Evolutionary conservation across 2,113 vertebrate genomes (phyloP).

Genomic region (Xyliphius kryptos): DNA sequence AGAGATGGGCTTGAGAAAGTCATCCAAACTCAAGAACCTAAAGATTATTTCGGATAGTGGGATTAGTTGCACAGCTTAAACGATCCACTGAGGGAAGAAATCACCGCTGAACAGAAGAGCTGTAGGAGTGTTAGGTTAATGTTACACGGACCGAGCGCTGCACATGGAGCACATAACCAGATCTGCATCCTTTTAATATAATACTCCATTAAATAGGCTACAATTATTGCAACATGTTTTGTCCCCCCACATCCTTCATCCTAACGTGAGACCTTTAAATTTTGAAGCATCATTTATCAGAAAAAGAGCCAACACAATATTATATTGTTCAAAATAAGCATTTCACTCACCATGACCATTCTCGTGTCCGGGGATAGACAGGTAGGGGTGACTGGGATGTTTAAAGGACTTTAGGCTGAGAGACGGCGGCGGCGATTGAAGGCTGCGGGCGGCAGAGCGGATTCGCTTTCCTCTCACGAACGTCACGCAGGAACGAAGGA

Average conservation of each 20-base stretch:
- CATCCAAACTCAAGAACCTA: no score
- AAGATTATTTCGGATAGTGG: no score
- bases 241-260: not conserved
- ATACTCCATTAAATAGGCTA: no score
- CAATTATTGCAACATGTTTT: not conserved
- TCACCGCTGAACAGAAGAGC: no score
- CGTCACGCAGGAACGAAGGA: conserved; percentile 43
- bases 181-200: no score
- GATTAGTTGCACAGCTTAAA: no score
- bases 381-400: conserved; percentile 37
- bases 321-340: not conserved
- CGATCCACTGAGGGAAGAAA: no score
- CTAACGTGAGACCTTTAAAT: not conserved
- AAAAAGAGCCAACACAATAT: not conserved
- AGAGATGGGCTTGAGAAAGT: no score
- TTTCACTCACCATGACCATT: conserved; percentile 96
- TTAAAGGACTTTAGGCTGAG: not conserved
- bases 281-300: not conserved
- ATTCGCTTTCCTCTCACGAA: not conserved
- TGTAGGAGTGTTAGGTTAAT: no score
- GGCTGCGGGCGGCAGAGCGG: not conserved
- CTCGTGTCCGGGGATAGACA: conserved; percentile 74
- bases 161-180: no score
- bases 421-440: conserved; percentile 11
- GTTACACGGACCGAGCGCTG: no score